Evolutionary conservation across 2,113 vertebrate species (phyloP), one percentile per base, ranked within the genome.

Genomic region (Orientallactaga bullata): DNA sequence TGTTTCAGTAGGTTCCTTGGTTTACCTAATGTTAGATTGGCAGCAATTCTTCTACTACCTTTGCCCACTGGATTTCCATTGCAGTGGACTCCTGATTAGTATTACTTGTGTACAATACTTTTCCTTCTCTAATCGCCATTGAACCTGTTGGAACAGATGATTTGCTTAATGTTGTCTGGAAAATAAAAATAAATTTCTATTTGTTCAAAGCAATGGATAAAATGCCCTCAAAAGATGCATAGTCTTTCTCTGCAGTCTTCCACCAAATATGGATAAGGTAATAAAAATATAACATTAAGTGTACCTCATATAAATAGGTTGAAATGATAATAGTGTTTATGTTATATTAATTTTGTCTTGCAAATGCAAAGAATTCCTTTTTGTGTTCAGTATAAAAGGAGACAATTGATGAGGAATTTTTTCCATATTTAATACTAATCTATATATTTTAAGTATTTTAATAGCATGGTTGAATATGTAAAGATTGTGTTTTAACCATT

Each of bases 361-460:
- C 28, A 73, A 78, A 2, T 63, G 12, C 35, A 32, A 16, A 93
- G 13, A 73, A 85, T 80, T 81, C 12, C 39, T 85, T 18, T 11
- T 63, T 47, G 47, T 0, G 16, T 5, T 83, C 12, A 83, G 17
- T 10, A 47, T 35, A 82, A 93, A 72, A 42, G 66, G 21, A 89
- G 30, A 74, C 9, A 92, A 69, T 10, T 65, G 20, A 93, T 2
- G 7, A 28, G 13, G 23, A 60, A 9, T 20, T 73, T 72, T 77
- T 88, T 37, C 32, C 9, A 20, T 47, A 39, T 1, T 55, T 69
- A 76, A 51, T 68, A 15, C 2, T 65, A 42, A 24, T 7, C 4
- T 89, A 21, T 74, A 58, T 85, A 81, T 92, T 90, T 95, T 87
- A 78, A 84, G 7, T 84, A 83, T 88, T 55, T 89, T 93, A 55